Conservation (phyloP, 1,140 invertebrate genomes). For the Dendroctonus ponderosae region DNA sequence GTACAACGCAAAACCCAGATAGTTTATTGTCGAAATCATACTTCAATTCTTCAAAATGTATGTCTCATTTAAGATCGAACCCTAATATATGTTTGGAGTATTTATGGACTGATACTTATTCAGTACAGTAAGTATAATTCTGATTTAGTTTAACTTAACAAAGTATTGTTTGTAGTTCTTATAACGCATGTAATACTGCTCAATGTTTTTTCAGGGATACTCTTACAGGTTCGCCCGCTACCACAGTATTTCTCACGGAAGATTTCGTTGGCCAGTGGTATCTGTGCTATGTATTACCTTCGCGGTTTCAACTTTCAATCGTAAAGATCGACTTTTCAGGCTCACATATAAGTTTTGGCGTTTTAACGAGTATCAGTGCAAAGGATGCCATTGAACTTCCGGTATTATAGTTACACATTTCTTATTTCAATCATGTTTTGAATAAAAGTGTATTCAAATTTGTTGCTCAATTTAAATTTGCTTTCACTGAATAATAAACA, state of each 20-base stretch:
- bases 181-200: too few species aligned
- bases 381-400: slow-evolving; percentile 80
- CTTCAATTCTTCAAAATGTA: slow-evolving; percentile 40
- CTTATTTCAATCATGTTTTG: too few species aligned
- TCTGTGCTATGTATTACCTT: slow-evolving; percentile 76
- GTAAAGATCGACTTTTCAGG: slow-evolving; percentile 75
- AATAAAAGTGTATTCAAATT: too few species aligned
- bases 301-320: slow-evolving; percentile 66
- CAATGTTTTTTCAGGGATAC: slow-evolving; percentile 49
- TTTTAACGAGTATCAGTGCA: slow-evolving; percentile 68
- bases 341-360: slow-evolving; percentile 71
- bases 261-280: slow-evolving; percentile 83
- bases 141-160: too few species aligned
- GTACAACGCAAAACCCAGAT: slow-evolving; percentile 10
- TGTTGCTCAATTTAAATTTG: too few species aligned
- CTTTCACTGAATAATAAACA: too few species aligned
- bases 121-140: slow-evolving; percentile 33
- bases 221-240: slow-evolving; percentile 57
- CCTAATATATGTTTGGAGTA: slow-evolving; percentile 86
- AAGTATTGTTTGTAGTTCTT: too few species aligned
- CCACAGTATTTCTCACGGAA: slow-evolving; percentile 75
- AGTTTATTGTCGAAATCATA: slow-evolving; percentile 32
- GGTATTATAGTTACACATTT: slow-evolving; percentile 49
- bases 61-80: slow-evolving; percentile 49
- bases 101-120: slow-evolving; percentile 76